Percentiles rank a stretch among this genome's conserved stretches.
These are phyloP conservation scores for Argyresthia goedartella DNA, from an alignment of 2,888 invertebrate species.

Conservation along the genomic window DNA sequence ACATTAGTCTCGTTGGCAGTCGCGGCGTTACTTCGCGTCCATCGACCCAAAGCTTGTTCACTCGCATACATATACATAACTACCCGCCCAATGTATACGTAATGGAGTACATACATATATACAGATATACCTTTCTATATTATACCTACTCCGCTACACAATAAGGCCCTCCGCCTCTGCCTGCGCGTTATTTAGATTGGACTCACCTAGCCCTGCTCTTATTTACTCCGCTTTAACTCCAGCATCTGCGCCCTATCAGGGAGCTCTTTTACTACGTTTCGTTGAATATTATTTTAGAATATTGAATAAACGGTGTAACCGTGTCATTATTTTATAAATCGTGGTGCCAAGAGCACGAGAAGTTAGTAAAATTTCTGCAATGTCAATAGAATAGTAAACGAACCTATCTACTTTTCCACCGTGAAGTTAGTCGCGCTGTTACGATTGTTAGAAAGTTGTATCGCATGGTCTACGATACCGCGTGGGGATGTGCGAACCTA, in stretches of 20 bases:
- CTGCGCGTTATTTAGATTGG: slow-evolving; percentile 21
- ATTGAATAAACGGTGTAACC: too few relatives aligned
- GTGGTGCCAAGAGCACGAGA: too few relatives aligned
- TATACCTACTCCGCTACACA: slow-evolving; percentile 7
- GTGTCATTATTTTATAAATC: too few relatives aligned
- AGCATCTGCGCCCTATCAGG: not conserved
- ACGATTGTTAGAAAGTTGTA: too few relatives aligned
- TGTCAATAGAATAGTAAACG: too few relatives aligned
- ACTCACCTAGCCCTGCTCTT: slow-evolving; percentile 10
- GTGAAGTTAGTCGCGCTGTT: too few relatives aligned
- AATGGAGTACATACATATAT: slow-evolving; percentile 5
- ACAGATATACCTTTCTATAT: slow-evolving; percentile 3
- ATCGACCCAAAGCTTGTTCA: slow-evolving; percentile 20
- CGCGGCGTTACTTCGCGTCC: slow-evolving; percentile 19
- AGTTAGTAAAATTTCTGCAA: too few relatives aligned
- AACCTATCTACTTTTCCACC: too few relatives aligned
- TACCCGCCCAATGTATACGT: not conserved
- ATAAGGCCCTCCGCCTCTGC: slow-evolving; percentile 21
- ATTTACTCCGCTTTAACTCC: slow-evolving; percentile 5
- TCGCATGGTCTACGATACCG: too few relatives aligned
- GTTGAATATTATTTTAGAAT: too few relatives aligned
- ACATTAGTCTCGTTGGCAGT: slow-evolving; percentile 17
- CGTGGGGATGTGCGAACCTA: too few relatives aligned
- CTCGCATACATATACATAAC: slow-evolving; percentile 15
- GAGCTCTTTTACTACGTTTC: slow-evolving; percentile 7